Conservation (phyloP, 2,797 vertebrate species). For the Sardinella longiceps region DNA sequence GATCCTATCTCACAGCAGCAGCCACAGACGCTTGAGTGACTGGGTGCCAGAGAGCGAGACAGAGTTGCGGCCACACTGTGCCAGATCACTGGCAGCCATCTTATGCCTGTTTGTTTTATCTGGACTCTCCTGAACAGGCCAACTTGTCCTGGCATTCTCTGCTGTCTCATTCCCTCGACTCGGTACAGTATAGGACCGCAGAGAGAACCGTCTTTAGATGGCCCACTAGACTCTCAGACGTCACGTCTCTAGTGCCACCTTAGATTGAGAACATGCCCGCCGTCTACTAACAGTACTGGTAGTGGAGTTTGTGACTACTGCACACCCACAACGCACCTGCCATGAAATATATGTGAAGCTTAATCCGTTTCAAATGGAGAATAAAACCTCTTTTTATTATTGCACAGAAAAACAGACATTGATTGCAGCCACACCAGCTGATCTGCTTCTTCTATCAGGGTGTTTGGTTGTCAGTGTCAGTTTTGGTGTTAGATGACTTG, state of each 20-base stretch:
- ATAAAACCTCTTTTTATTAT: not conserved
- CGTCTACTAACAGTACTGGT: not conserved
- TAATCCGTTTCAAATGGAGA: not conserved
- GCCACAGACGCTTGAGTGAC: not conserved
- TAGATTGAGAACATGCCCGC: not conserved
- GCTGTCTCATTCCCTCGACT: constrained; percentile 50
- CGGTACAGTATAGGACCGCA: constrained; percentile 51
- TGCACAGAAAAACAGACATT: not conserved
- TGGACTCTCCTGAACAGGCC: constrained; percentile 45
- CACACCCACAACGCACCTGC: not conserved
- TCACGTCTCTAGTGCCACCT: not conserved
- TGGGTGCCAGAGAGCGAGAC: not conserved
- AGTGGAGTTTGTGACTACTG: not conserved
- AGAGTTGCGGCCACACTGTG: not conserved
- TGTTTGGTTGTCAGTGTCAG: not conserved
- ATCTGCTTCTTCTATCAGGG: not conserved
- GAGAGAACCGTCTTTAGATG: not conserved
- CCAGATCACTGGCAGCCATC: not conserved
- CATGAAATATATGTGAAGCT: not conserved
- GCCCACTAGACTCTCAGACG: not conserved
- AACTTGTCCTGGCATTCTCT: constrained; percentile 49
- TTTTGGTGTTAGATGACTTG: not conserved
- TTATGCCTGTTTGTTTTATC: not conserved
- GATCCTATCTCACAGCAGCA: not conserved
- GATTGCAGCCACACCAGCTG: not conserved